Evolutionary conservation across 1,140 invertebrate species (phyloP).

Genomic region (Caenorhabditis inopinata): DNA sequence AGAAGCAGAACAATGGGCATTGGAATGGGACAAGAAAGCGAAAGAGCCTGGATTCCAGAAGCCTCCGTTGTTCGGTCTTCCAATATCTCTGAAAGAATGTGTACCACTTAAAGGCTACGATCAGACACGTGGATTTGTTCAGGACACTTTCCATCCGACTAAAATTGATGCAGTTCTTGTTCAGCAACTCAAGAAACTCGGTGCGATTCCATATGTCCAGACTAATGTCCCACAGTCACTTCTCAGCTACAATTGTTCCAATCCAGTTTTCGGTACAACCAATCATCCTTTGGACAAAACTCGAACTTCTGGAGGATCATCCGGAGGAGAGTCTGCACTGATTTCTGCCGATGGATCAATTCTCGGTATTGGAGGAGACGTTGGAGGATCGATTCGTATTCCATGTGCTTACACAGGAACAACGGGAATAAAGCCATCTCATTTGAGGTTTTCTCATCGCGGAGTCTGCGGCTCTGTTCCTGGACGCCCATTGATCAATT

Average conservation of each 20-base stretch:
- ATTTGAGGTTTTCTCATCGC: conserved; percentile 33
- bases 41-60: conserved; percentile 47
- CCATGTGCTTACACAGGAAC: conserved; percentile 58
- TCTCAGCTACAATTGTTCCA: conserved; percentile 47
- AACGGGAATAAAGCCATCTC: conserved; percentile 39
- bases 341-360: conserved; percentile 63
- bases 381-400: conserved; percentile 67
- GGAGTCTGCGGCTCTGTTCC: conserved; percentile 41
- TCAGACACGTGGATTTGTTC: conserved; percentile 66
- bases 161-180: conserved; percentile 60
- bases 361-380: conserved; percentile 66
- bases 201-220: conserved; percentile 67
- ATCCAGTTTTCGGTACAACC: conserved; percentile 49
- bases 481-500: conserved; percentile 44
- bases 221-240: conserved; percentile 67
- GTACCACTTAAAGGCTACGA: conserved; percentile 66
- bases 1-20: conserved; percentile 65
- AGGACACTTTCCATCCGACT: conserved; percentile 63
- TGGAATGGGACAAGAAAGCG: conserved; percentile 58
- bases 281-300: conserved; percentile 43
- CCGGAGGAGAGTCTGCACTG: conserved; percentile 63
- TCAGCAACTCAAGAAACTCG: conserved; percentile 51
- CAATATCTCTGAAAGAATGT: conserved; percentile 51
- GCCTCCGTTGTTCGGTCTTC: conserved; percentile 51
- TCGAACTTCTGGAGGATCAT: conserved; percentile 52